Evolutionary conservation across 2,797 vertebrate species (phyloP), one percentile per base, ranked within the genome.

Genomic region (Leptatherina wallacei): DNA sequence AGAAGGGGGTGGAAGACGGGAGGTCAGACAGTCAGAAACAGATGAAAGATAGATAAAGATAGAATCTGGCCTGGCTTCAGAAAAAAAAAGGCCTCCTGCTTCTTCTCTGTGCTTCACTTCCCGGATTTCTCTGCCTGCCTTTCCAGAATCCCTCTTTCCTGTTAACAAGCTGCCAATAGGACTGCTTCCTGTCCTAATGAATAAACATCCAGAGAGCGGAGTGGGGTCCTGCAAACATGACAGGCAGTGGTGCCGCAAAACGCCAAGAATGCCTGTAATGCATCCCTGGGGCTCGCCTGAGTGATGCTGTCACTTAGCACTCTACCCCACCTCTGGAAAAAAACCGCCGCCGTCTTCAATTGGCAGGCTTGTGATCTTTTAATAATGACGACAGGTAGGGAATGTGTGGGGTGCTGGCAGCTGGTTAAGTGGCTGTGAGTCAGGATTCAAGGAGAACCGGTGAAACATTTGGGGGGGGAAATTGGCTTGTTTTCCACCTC

Each of bases 161-260:
- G 89, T 91, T 89, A 94, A 91, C 87, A 91, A 89, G 77, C 87
- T 91, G 92, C 91, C 91, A 90, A 91, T 91, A 85, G 80, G 71
- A 78, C 84, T 49, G 35, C 80, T 60, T 64, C 75, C 77, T 87
- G 68, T 80, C 79, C 88, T 90, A 89, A 87, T 93, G 88, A 91
- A 93, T 91, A 93, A 93, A 85, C 84, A 89, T 89, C 71, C 6
- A 63, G 68, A 69, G 76, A 85, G 71, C 29, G 80, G 84, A 81
- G 82, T 81, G 40, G 13, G 85, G 83, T 82, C 88, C 82, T 52
- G 73, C 83, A 82, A 88, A 89, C 79, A 88, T 81, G 91, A 89
- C 92, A 92, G 83, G 77, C 82, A 68, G 80, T 58, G 18, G 40
- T 67, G 55, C 62, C 12, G 61, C 55, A 59, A 68, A 75, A 56